Percentiles rank a stretch among this genome's conserved stretches.
phyloP scores from a whole-genome alignment of 2,113 vertebrate genomes.

The Dipodomys stephensi region DNA sequence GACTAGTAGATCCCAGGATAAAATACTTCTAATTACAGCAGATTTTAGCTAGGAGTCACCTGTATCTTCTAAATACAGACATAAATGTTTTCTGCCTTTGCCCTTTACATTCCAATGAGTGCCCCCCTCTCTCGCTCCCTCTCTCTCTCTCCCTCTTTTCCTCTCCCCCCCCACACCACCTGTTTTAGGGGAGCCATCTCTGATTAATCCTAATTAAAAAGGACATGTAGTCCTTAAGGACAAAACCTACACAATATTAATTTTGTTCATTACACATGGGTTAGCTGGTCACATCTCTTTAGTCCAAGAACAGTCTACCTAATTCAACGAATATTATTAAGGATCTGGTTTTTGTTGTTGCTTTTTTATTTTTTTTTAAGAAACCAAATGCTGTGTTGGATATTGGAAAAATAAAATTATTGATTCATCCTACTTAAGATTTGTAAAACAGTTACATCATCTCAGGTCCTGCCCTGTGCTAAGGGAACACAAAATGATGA shows the following conservation, averaged over 20 bases:
- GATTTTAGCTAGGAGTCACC: conserved; percentile 21
- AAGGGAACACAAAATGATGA: neutral
- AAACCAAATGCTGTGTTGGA: neutral
- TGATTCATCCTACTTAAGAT: conserved; percentile 33
- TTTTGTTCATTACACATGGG: conserved; percentile 44
- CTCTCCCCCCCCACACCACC: conserved; percentile 48
- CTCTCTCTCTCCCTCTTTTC: neutral
- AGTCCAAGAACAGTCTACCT: conserved; percentile 20
- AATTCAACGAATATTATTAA: conserved; percentile 58
- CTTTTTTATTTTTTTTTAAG: neutral
- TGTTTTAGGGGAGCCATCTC: conserved; percentile 42
- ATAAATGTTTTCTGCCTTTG: conserved; percentile 44
- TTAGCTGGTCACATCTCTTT: conserved; percentile 52
- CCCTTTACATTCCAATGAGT: conserved; percentile 26
- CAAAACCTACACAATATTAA: conserved; percentile 49
- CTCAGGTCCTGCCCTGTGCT: conserved; percentile 21
- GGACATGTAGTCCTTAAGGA: conserved; percentile 23
- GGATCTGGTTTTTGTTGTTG: neutral
- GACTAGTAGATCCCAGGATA: neutral
- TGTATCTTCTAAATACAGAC: neutral
- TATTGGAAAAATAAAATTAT: conserved; percentile 40
- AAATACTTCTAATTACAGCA: neutral
- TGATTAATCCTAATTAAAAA: conserved; percentile 70
- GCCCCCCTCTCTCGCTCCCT: neutral
- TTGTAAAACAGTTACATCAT: conserved; percentile 47